Conservation (phyloP, 2,888 invertebrate genomes). For the Camponotus fellah region DNA sequence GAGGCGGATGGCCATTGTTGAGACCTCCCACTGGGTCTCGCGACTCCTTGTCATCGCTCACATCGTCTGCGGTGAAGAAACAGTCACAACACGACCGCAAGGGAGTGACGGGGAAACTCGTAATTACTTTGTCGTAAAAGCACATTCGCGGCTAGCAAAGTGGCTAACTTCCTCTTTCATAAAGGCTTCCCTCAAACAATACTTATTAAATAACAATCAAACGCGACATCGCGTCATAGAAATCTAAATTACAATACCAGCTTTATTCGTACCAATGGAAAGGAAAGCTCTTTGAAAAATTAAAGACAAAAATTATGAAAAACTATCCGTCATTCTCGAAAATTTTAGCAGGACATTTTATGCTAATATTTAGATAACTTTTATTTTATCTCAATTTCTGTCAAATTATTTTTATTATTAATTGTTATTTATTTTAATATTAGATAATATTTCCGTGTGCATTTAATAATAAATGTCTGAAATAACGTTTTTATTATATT, state of each 20-base stretch:
- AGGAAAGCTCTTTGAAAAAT: background rate
- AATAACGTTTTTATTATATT: constrained; percentile 1
- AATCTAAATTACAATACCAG: background rate
- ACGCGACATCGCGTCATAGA: constrained; percentile 6
- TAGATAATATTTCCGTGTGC: background rate
- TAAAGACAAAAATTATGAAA: background rate
- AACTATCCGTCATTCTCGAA: background rate
- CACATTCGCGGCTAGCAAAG: constrained; percentile 56
- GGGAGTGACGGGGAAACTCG: constrained; percentile 75
- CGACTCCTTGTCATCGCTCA: constrained; percentile 83
- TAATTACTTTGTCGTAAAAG: constrained; percentile 79
- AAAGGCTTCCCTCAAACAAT: background rate
- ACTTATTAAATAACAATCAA: constrained; percentile 17
- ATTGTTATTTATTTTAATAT: background rate
- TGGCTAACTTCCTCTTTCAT: constrained; percentile 14
- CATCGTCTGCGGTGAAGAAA: constrained; percentile 75
- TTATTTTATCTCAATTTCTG: background rate
- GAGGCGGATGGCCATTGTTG: constrained; percentile 80
- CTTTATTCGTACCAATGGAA: no score
- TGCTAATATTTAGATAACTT: background rate
- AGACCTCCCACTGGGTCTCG: constrained; percentile 81
- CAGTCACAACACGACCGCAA: constrained; percentile 75
- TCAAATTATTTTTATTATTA: background rate
- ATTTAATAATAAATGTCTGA: background rate
- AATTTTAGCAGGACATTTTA: background rate